Percentiles rank a stretch among this genome's conserved stretches.
phyloP scores from a whole-genome alignment of 2,888 invertebrate genomes.

The Amorpha juglandis region DNA sequence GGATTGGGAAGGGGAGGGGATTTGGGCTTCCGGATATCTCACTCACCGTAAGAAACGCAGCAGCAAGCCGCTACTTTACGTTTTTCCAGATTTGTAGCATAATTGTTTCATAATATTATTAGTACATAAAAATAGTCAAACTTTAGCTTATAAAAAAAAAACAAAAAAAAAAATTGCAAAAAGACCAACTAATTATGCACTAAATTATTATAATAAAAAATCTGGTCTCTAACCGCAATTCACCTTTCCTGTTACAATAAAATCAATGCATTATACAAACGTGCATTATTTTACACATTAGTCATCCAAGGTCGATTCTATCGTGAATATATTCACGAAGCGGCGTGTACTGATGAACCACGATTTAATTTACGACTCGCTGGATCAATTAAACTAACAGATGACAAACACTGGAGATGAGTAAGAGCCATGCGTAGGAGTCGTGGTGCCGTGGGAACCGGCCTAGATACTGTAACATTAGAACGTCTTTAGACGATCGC shows the following conservation, averaged over 20 bases:
- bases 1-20: no score
- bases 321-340: conserved; percentile 61
- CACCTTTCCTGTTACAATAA: neutral
- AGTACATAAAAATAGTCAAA: no score
- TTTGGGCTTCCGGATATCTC: no score
- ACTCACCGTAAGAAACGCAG: no score
- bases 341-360: conserved; percentile 54
- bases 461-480: conserved; percentile 41
- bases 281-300: conserved; percentile 20
- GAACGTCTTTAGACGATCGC: conserved; percentile 45
- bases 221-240: no score
- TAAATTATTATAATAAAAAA: no score
- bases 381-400: conserved; percentile 78
- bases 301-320: conserved; percentile 52
- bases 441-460: conserved; percentile 72
- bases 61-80: no score
- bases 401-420: conserved; percentile 75
- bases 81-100: no score
- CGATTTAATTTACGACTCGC: conserved; percentile 79
- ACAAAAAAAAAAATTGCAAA: no score
- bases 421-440: conserved; percentile 74
- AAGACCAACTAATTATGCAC: no score
- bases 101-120: no score
- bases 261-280: conserved; percentile 12
- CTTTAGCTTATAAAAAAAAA: no score